Conservation (phyloP, 2,888 invertebrate species). For the Chalcis sispes region DNA sequence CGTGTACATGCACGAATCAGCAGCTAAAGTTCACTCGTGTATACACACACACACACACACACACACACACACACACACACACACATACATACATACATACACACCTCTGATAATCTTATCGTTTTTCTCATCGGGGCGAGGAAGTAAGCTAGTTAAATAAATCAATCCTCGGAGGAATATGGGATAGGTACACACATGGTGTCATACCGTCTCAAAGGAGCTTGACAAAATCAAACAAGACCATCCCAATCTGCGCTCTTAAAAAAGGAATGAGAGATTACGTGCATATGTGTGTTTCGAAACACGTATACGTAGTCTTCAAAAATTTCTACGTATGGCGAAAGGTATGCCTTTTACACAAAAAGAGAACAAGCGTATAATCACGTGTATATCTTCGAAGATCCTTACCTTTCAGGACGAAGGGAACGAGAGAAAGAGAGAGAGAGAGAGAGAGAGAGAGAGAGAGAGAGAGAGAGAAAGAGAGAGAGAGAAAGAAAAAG, state of each 20-base stretch:
- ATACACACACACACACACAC: too few relatives aligned
- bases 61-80: too few relatives aligned
- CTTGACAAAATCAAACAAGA: background rate
- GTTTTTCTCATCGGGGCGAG: background rate
- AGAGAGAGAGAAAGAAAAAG: background rate
- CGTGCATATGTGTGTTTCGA: too few relatives aligned
- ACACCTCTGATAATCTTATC: background rate
- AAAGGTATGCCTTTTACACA: too few relatives aligned
- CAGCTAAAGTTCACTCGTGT: too few relatives aligned
- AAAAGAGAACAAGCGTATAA: too few relatives aligned
- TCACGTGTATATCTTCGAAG: too few relatives aligned
- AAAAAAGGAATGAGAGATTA: too few relatives aligned
- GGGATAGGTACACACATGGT: background rate
- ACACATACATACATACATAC: too few relatives aligned
- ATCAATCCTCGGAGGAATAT: background rate
- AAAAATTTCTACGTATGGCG: too few relatives aligned
- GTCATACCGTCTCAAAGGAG: too few relatives aligned
- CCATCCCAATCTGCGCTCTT: background rate
- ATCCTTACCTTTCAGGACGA: background rate
- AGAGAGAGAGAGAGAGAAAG: background rate
- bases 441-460: conserved; percentile 5
- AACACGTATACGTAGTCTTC: too few relatives aligned
- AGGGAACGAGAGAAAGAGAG: background rate
- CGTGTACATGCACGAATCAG: background rate
- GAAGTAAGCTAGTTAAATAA: background rate